Base-by-base conservation (phyloP, 2,888 invertebrate genomes). In the Deroplatys truncata region DNA sequence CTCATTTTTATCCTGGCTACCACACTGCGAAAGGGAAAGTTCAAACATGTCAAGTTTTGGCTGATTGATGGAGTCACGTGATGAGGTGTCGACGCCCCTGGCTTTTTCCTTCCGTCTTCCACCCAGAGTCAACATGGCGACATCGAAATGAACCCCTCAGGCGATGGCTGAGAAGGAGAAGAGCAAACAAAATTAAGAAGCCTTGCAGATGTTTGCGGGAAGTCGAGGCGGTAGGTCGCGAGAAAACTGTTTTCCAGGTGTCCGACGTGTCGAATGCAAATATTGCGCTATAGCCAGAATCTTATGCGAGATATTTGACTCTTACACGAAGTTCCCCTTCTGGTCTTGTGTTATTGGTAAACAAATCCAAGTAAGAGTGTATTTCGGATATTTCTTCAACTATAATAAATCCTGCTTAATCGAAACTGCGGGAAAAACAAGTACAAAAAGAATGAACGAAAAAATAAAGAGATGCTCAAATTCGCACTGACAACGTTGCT, bases 31-130 rank as follows among this genome's bases (percentile, higher is more conserved):
- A 83, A 82, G 87, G 35, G 83, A 43, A 43, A 87, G 82, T 83
- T 87, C 87, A 87, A 87, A 82, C 87, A 87, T 87, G 87, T 87
- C 87, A 87, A 83, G 82, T 83, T 35, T 87, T 35, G 83, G 82
- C 83, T 87, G 87, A 87, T 87, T 87, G 87, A 87, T 87, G 83
- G 43, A 85, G 85, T 85, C 85, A 85, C 85, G 83, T 82, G 83
- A 83, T 87, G 87, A 72, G 56, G 56, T 72, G 56, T 72, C 56
- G 56, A 72, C 56, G 56, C 56, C 56, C 56, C 56, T 72, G 56
- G 20, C 56, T 72, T 72, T 72, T 72, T 72, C 56, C 56, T 72
- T 72, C 56, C 56, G 56, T 25, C 56, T 72, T 72, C 56, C 56
- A 20, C 20, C 29, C 82, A 86, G 25, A 86, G 86, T 86, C 86